Percentiles rank a stretch among this genome's conserved stretches.
These are phyloP conservation scores for Dissostichus mawsoni DNA, from an alignment of 2,113 vertebrate species.

Conservation along the genomic window DNA sequence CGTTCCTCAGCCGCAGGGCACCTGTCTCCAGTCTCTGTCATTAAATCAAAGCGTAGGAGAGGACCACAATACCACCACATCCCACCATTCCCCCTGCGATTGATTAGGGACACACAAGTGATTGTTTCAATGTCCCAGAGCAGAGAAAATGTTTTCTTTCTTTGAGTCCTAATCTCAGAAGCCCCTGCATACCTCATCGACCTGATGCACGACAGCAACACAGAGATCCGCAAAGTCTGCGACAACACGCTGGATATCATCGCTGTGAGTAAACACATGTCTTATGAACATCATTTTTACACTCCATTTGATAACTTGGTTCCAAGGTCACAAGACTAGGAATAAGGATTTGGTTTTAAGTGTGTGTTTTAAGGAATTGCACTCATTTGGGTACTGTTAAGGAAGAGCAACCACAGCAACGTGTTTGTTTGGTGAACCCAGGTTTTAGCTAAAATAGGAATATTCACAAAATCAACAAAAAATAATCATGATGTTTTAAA, in stretches of 20 bases:
- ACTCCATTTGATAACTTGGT: neutral
- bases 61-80: neutral
- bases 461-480: neutral
- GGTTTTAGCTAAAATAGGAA: too few relatives aligned
- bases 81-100: too few relatives aligned
- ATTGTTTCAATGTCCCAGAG: neutral
- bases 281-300: too few relatives aligned
- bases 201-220: constrained; percentile 94
- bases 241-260: constrained; percentile 95
- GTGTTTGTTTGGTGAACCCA: too few relatives aligned
- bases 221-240: constrained; percentile 93
- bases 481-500: neutral
- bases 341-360: neutral
- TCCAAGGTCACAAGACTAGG: neutral
- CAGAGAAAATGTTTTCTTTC: constrained; percentile 38
- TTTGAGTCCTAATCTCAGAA: constrained; percentile 85
- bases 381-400: too few relatives aligned
- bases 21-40: constrained; percentile 7
- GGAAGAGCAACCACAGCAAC: too few relatives aligned
- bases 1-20: neutral
- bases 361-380: too few relatives aligned
- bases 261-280: constrained; percentile 83
- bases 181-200: constrained; percentile 93
- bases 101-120: neutral
- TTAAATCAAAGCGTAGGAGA: neutral